Evolutionary conservation across 2,888 invertebrate species (phyloP).

Genomic region (Calameuta idolon): DNA sequence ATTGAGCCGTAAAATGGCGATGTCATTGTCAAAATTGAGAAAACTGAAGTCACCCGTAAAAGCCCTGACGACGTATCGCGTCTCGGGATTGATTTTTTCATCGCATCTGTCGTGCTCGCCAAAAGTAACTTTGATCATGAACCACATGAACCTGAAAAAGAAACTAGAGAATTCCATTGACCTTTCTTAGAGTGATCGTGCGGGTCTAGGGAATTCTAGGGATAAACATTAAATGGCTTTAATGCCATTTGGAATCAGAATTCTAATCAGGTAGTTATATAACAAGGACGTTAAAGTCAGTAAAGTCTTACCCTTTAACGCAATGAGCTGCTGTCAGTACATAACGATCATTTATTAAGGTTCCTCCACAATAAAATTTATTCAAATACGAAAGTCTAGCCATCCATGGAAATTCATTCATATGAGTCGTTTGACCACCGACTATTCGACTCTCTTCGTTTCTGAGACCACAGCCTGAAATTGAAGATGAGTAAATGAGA

Average conservation of each 20-base stretch:
- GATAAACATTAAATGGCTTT: background rate
- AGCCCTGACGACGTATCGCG: conserved; percentile 78
- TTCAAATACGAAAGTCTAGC: conserved; percentile 87
- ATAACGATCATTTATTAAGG: conserved; percentile 88
- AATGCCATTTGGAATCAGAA: background rate
- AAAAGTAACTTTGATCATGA: conserved; percentile 90
- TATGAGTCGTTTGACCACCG: conserved; percentile 80
- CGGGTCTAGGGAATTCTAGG: background rate
- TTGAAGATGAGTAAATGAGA: conserved; percentile 14
- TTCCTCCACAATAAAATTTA: conserved; percentile 90
- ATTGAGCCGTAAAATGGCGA: conserved; percentile 84
- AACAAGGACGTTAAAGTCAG: background rate
- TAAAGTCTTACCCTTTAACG: conserved; percentile 80
- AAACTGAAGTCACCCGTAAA: conserved; percentile 86
- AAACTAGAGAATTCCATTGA: conserved; percentile 40
- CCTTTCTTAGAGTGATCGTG: conserved; percentile 5
- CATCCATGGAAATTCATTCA: conserved; percentile 92
- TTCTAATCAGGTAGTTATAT: background rate
- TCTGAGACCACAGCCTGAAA: conserved; percentile 83
- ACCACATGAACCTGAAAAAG: conserved; percentile 86
- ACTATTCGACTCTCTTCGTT: conserved; percentile 87
- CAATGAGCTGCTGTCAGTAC: conserved; percentile 91
- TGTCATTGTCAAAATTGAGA: conserved; percentile 89
- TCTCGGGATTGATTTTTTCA: conserved; percentile 78
- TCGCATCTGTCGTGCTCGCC: conserved; percentile 89